Conservation (phyloP, 2,888 invertebrate species). For the Trissoscelio sp. region DNA sequence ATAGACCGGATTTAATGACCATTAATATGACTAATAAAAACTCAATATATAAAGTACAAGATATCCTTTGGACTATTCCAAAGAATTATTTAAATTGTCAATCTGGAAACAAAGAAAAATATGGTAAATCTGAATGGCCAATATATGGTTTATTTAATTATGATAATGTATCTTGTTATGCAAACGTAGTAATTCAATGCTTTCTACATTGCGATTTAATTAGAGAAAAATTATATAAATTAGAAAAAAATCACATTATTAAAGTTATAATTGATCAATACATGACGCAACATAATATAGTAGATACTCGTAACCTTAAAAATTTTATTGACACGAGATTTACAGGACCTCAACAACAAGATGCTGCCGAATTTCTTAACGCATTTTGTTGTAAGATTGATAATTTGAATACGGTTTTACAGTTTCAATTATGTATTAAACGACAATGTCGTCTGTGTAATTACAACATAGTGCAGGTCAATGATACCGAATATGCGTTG, state of each 20-base stretch:
- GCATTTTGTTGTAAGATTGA: conserved; percentile 7
- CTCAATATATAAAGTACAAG: conserved; percentile 53
- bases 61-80: conserved; percentile 1
- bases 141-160: not conserved
- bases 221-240: conserved; percentile 10
- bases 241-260: conserved; percentile 17
- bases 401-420: conserved; percentile 4
- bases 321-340: not conserved
- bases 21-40: conserved; percentile 47
- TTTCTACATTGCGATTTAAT: conserved; percentile 19
- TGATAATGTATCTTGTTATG: conserved; percentile 24
- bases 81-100: conserved; percentile 24
- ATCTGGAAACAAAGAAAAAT: not conserved
- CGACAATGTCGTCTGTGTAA: conserved; percentile 13
- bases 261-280: not conserved
- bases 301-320: not conserved
- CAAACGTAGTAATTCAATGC: conserved; percentile 24
- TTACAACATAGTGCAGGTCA: conserved; percentile 16
- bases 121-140: not conserved
- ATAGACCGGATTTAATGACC: conserved; percentile 8
- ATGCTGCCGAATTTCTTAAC: conserved; percentile 28
- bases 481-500: conserved; percentile 15
- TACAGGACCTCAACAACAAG: conserved; percentile 21
- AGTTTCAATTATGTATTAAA: conserved; percentile 6
- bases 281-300: not conserved